These are phyloP conservation scores for Aphelinus atriplicis DNA, from an alignment of 1,140 invertebrate species.

Conservation along the genomic window DNA sequence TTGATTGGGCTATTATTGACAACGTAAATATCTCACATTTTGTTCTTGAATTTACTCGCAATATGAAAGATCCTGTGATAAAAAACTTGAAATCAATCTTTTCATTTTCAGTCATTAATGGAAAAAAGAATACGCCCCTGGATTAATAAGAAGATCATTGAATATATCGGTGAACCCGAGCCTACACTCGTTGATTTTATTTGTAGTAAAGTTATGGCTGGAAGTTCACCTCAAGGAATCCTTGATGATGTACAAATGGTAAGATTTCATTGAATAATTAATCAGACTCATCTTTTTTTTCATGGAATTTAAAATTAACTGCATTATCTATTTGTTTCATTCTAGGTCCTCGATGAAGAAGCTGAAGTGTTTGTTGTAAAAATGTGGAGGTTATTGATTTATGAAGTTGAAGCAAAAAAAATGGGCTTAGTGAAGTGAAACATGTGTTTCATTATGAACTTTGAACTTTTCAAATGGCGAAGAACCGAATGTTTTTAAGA, in stretches of 20 bases:
- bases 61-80: neutral
- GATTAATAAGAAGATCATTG: slow-evolving; percentile 99
- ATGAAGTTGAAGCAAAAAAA: slow-evolving; percentile 99
- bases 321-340: neutral
- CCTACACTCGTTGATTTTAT: slow-evolving; percentile 99
- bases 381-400: slow-evolving; percentile 99
- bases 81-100: slow-evolving; percentile 4
- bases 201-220: slow-evolving; percentile 95
- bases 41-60: neutral
- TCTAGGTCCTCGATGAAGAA: slow-evolving; percentile 96
- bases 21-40: slow-evolving; percentile 66
- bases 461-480: slow-evolving; percentile 7
- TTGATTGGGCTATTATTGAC: slow-evolving; percentile 92
- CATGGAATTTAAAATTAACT: slow-evolving; percentile 19
- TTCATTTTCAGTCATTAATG: slow-evolving; percentile 78
- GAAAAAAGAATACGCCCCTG: slow-evolving; percentile 97
- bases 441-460: neutral
- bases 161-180: slow-evolving; percentile 99
- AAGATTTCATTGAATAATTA: slow-evolving; percentile 42
- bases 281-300: neutral
- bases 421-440: slow-evolving; percentile 80
- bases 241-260: slow-evolving; percentile 99
- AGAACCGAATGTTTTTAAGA: slow-evolving; percentile 15
- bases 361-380: slow-evolving; percentile 99
- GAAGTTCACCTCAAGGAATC: slow-evolving; percentile 91